Conservation (phyloP, 2,113 vertebrate species). For the Larimichthys polyactis region DNA sequence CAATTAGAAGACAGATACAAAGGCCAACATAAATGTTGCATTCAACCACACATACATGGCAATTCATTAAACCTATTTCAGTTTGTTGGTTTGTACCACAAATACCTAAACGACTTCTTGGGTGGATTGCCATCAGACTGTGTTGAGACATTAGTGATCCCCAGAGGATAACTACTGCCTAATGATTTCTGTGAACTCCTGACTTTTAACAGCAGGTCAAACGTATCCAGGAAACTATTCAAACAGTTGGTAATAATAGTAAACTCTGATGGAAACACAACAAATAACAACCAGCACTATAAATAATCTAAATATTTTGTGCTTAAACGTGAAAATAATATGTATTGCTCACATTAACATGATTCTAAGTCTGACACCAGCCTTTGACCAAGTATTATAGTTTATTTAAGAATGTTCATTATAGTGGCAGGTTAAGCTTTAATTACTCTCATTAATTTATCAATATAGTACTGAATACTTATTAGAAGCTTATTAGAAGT, state of each 20-base stretch:
- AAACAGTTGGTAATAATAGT: neutral
- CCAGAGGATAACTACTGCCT: neutral
- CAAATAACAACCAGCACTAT: neutral
- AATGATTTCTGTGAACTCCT: neutral
- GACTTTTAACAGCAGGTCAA: neutral
- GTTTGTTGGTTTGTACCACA: too few species aligned
- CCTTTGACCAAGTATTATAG: too few species aligned
- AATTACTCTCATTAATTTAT: neutral
- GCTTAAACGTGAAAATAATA: too few species aligned
- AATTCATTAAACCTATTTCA: neutral
- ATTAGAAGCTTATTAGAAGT: neutral
- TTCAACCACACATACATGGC: neutral
- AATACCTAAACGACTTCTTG: neutral
- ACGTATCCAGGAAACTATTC: neutral
- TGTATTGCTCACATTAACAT: too few species aligned
- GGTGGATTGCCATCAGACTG: neutral
- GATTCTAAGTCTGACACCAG: too few species aligned
- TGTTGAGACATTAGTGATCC: neutral
- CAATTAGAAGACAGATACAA: slow-evolving; percentile 5
- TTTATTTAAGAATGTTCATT: neutral
- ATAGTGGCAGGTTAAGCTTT: neutral
- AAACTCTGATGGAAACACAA: neutral
- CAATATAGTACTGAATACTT: neutral
- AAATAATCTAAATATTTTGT: neutral
- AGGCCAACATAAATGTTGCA: neutral